Evolutionary conservation across 2,888 invertebrate genomes (phyloP), one percentile per base, ranked within the genome.

Genomic region (Oxytorus armatus): DNA sequence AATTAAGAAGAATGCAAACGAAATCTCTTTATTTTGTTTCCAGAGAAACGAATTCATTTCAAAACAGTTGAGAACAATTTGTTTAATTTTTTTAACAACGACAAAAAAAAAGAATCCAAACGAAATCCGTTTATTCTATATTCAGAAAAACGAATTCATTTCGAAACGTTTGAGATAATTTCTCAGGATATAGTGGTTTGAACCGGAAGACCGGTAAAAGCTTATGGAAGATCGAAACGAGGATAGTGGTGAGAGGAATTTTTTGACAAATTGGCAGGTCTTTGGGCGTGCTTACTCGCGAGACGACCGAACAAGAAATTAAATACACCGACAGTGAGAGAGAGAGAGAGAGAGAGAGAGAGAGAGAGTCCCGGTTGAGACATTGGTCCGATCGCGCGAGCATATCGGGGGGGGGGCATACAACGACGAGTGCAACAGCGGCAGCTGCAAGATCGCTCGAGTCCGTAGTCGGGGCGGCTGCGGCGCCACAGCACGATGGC

Each of bases 211-310:
- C n/a, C n/a, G n/a, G n/a, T 14, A 42, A 7, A 42, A 14, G 25
- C 23, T 42, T 25, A 23, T 25, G 49, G 16, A 36, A 21, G 39
- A 49, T 39, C 49, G 49, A 42, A 29, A 42, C 14, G 53, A 39
- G 63, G 63, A 69, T 29, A 59, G 53, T 11, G 44, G 53, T 11
- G 44, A 29, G 57, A 8, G 16, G 49, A 59, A 59, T 86, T 79
- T n/a, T 84, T 81, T 81, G 79, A 80, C 72, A 78, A 76, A 80
- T 73, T 79, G 79, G 77, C 73, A 72, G 63, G 79, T 73, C 61
- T 70, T 80, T 10, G 69, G 78, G 59, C 79, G 76, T 75, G 79
- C 75, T 83, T 79, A 77, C 53, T 66, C 69, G 65, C 77, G 69
- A 82, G 82, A 79, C 69, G 69, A 69, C 18, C 75, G 57, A 69